These are phyloP conservation scores for Quadroppia sp. DNA, from an alignment of 2,888 invertebrate species.

Conservation along the genomic window DNA sequence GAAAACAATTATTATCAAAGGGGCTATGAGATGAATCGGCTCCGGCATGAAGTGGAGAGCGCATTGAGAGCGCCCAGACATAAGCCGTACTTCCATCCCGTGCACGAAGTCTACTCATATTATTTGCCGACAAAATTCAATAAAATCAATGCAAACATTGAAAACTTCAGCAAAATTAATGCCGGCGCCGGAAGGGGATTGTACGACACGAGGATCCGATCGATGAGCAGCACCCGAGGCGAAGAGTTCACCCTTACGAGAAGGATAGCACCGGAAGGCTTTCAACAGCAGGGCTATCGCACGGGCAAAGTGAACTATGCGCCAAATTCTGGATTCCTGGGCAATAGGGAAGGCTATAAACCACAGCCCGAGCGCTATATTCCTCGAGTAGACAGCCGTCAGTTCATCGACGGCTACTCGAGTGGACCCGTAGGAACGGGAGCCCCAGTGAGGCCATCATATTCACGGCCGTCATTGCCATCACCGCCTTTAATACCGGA, in stretches of 20 bases:
- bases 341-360: too few relatives aligned
- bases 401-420: too few relatives aligned
- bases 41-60: conserved; percentile 5
- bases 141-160: conserved; percentile 2
- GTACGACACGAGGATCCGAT: neutral
- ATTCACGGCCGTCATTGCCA: neutral
- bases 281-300: too few relatives aligned
- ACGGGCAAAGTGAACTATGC: too few relatives aligned
- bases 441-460: neutral
- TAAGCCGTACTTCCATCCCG: conserved; percentile 39
- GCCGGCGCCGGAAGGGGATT: neutral
- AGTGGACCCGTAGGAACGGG: neutral
- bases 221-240: neutral
- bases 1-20: conserved; percentile 38
- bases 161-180: conserved; percentile 22
- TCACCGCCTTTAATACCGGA: conserved; percentile 8
- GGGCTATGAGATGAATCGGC: conserved; percentile 38
- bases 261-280: neutral
- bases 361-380: too few relatives aligned
- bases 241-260: neutral
- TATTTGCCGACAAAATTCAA: conserved; percentile 11
- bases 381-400: too few relatives aligned
- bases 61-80: neutral
- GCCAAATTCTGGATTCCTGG: too few relatives aligned
- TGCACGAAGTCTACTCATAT: conserved; percentile 23